Evolutionary conservation across 2,797 vertebrate genomes (phyloP).

Genomic region (Acanthurus tractus): DNA sequence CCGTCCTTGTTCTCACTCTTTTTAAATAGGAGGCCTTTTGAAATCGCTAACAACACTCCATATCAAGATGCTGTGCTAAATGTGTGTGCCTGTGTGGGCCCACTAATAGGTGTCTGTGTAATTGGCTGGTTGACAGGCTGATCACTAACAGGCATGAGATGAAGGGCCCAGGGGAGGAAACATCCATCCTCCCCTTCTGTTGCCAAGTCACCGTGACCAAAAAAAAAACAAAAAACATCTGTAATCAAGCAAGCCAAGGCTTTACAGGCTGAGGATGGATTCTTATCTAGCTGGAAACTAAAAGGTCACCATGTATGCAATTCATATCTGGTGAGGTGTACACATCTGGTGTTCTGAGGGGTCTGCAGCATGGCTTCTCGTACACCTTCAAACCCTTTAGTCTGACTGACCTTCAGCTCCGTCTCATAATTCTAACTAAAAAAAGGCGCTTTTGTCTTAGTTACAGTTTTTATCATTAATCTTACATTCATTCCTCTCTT

Average conservation of each 20-base stretch:
- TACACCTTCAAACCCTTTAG: too few species aligned
- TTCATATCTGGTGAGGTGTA: neutral
- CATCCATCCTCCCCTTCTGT: slow-evolving; percentile 32
- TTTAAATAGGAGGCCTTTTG: slow-evolving; percentile 25
- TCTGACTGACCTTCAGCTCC: too few species aligned
- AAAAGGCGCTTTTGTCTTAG: too few species aligned
- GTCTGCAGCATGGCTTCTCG: too few species aligned
- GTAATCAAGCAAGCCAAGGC: slow-evolving; percentile 19
- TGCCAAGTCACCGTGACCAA: slow-evolving; percentile 36
- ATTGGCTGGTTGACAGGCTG: slow-evolving; percentile 57
- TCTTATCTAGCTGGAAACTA: neutral
- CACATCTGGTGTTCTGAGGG: too few species aligned
- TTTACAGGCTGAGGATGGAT: neutral
- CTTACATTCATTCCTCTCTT: neutral
- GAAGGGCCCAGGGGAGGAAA: slow-evolving; percentile 36
- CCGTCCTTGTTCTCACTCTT: neutral
- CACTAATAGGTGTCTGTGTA: slow-evolving; percentile 51
- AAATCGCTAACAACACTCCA: slow-evolving; percentile 25
- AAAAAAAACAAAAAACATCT: slow-evolving; percentile 16
- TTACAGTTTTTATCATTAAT: too few species aligned
- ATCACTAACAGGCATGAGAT: slow-evolving; percentile 57
- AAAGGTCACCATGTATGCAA: neutral
- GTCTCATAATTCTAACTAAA: too few species aligned
- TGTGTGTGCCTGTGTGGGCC: slow-evolving; percentile 27
- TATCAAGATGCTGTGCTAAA: slow-evolving; percentile 38